A percentile compares a stretch with the other conserved stretches of the same genome.
phyloP scores from a whole-genome alignment of 2,113 vertebrate species.

The Bubo blakistoni region DNA sequence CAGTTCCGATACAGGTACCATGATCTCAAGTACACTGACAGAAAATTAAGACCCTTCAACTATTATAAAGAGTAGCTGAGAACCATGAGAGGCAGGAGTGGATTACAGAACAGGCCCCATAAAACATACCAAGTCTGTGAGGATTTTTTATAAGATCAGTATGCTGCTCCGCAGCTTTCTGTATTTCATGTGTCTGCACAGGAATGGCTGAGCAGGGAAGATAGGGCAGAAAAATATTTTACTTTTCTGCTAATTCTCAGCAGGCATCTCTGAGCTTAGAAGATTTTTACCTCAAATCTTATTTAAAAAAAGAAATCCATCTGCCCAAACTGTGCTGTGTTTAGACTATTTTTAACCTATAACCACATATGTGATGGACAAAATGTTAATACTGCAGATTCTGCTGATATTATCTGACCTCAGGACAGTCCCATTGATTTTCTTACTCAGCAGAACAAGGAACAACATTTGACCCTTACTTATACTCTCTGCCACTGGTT shows the following conservation, averaged over 20 bases:
- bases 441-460: slow-evolving; percentile 28
- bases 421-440: slow-evolving; percentile 30
- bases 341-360: slow-evolving; percentile 45
- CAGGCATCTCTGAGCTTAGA: slow-evolving; percentile 39
- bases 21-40: not conserved
- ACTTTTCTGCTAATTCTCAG: slow-evolving; percentile 37
- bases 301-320: not conserved
- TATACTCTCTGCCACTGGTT: not conserved
- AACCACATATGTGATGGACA: not conserved
- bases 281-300: slow-evolving; percentile 49
- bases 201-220: slow-evolving; percentile 21
- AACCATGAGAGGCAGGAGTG: not conserved
- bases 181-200: not conserved
- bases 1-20: not conserved
- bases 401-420: not conserved
- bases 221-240: slow-evolving; percentile 47
- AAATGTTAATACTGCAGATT: slow-evolving; percentile 15
- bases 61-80: not conserved
- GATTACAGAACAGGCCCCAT: not conserved
- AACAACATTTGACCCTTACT: slow-evolving; percentile 12
- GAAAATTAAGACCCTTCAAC: not conserved
- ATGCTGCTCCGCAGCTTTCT: not conserved
- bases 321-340: not conserved
- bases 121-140: not conserved
- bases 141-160: not conserved